Conservation (phyloP, 2,888 invertebrate genomes). For the Andrena bucephala region DNA sequence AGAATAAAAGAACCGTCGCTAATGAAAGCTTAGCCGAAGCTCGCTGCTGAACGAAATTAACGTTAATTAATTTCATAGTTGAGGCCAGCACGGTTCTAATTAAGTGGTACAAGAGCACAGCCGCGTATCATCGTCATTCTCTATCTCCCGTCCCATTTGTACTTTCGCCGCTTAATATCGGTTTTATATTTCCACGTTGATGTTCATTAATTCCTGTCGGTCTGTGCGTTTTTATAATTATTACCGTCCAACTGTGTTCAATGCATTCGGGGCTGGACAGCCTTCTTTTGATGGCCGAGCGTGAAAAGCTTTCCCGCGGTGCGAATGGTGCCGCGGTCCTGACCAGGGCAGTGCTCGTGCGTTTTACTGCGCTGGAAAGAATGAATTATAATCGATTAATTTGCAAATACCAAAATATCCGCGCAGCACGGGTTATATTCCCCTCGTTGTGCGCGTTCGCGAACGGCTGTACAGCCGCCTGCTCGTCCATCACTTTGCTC, state of each 20-base stretch:
- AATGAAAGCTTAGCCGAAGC: slow-evolving; percentile 18
- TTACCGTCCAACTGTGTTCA: background rate
- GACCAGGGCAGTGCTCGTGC: background rate
- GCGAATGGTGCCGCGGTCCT: background rate
- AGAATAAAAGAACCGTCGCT: slow-evolving; percentile 7
- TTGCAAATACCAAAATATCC: slow-evolving; percentile 64
- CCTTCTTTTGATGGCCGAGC: background rate
- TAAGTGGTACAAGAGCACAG: slow-evolving; percentile 16
- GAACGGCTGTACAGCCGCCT: slow-evolving; percentile 44
- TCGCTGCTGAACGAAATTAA: slow-evolving; percentile 30
- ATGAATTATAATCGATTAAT: slow-evolving; percentile 74
- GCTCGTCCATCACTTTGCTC: slow-evolving; percentile 74
- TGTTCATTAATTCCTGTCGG: slow-evolving; percentile 34
- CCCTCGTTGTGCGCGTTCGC: slow-evolving; percentile 31
- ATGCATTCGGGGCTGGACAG: background rate
- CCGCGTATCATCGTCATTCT: slow-evolving; percentile 14
- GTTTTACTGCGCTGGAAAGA: slow-evolving; percentile 42
- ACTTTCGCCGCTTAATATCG: slow-evolving; percentile 15
- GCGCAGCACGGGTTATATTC: slow-evolving; percentile 43
- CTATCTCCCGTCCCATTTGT: background rate
- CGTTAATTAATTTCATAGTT: slow-evolving; percentile 47
- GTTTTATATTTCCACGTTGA: slow-evolving; percentile 11
- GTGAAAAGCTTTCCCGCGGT: background rate
- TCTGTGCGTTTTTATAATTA: slow-evolving; percentile 18
- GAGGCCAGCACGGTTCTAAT: slow-evolving; percentile 38